Conservation (phyloP, 2,888 invertebrate species). For the Colletes collaris region DNA sequence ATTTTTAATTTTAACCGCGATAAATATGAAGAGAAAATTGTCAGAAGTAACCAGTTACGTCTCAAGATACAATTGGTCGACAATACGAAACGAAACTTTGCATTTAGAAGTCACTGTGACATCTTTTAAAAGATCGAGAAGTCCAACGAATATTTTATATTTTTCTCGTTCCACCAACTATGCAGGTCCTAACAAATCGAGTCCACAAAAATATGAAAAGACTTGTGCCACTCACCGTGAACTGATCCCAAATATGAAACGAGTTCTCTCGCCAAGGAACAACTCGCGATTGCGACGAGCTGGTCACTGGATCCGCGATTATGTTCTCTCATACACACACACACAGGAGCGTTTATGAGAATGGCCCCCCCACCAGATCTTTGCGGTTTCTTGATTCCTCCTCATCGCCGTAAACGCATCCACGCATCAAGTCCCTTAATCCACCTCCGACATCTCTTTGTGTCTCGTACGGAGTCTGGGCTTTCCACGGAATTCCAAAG, state of each 20-base stretch:
- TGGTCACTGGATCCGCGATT: slow-evolving; percentile 39
- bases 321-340: slow-evolving; percentile 54
- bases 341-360: slow-evolving; percentile 52
- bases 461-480: too few species aligned
- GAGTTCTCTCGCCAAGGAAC: slow-evolving; percentile 45
- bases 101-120: too few species aligned
- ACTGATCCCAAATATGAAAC: slow-evolving; percentile 6
- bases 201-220: background rate
- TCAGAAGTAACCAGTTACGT: too few species aligned
- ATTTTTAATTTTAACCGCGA: too few species aligned
- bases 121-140: too few species aligned
- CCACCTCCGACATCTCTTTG: background rate
- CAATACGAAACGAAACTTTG: too few species aligned
- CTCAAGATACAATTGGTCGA: too few species aligned
- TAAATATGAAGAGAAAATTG: too few species aligned
- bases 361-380: slow-evolving; percentile 53
- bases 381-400: slow-evolving; percentile 23
- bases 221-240: slow-evolving; percentile 19
- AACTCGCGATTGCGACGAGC: slow-evolving; percentile 49
- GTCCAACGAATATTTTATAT: too few species aligned
- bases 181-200: too few species aligned
- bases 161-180: too few species aligned
- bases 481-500: too few species aligned
- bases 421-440: slow-evolving; percentile 3
- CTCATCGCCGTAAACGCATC: background rate